Evolutionary conservation across 2,888 invertebrate genomes (phyloP).

Genomic region (Chaitophorus viminalis): DNA sequence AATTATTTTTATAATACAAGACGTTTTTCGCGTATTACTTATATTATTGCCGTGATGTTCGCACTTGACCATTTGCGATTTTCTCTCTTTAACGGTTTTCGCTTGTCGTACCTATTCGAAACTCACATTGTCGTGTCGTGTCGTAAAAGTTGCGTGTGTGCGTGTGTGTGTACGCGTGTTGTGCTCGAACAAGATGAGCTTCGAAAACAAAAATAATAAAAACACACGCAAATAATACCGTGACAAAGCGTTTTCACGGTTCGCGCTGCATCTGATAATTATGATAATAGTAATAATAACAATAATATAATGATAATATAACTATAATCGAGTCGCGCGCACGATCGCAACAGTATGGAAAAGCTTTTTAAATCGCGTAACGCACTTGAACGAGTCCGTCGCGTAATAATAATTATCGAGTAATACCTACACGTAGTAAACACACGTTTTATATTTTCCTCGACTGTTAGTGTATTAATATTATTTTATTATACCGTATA

Average conservation of each 20-base stretch:
- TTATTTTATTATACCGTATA: too few relatives aligned
- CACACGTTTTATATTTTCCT: background rate
- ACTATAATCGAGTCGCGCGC: background rate
- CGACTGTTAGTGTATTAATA: background rate
- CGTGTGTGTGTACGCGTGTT: background rate
- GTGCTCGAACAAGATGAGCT: background rate
- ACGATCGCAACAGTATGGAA: conserved; percentile 4
- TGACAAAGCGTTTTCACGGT: conserved; percentile 32
- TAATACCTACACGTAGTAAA: background rate
- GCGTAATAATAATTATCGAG: background rate
- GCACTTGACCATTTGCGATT: too few relatives aligned
- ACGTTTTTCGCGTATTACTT: too few relatives aligned
- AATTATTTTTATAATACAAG: too few relatives aligned
- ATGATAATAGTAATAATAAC: background rate
- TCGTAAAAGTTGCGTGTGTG: background rate
- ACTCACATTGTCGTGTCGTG: background rate
- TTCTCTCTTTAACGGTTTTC: background rate
- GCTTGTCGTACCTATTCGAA: background rate
- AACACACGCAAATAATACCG: background rate
- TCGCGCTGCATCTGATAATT: background rate
- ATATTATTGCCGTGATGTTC: too few relatives aligned
- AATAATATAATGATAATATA: background rate
- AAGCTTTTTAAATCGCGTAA: conserved; percentile 23
- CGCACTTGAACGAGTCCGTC: background rate
- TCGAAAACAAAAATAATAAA: background rate